These are phyloP conservation scores for Thermophis baileyi DNA, from an alignment of 2,113 vertebrate species.

Conservation along the genomic window DNA sequence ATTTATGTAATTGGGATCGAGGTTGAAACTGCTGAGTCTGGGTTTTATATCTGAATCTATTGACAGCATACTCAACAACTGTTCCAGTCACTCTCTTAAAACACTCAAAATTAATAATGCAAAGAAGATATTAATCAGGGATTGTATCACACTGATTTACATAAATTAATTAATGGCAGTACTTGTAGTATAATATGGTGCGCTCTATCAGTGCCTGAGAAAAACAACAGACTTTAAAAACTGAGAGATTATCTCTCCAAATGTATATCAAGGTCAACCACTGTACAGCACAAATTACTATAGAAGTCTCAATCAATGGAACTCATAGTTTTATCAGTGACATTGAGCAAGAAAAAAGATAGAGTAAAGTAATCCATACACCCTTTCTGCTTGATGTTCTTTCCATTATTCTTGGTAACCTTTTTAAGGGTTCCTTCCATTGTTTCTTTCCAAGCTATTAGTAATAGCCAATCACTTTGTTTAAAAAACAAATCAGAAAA, in stretches of 20 bases:
- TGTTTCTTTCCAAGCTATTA: conserved; percentile 31
- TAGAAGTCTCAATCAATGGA: conserved; percentile 5
- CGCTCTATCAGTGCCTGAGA: conserved; percentile 29
- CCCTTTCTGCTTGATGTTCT: not conserved
- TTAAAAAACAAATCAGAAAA: not conserved
- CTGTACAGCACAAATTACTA: conserved; percentile 14
- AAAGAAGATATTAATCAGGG: conserved; percentile 59
- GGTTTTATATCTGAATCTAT: conserved; percentile 52
- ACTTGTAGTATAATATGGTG: conserved; percentile 29
- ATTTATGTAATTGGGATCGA: conserved; percentile 29
- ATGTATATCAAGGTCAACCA: conserved; percentile 24
- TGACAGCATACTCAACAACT: conserved; percentile 35
- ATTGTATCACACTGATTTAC: conserved; percentile 63
- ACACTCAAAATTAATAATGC: conserved; percentile 61
- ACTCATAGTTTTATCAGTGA: not conserved
- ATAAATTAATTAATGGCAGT: conserved; percentile 64
- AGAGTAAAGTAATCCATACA: not conserved
- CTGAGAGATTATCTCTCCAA: conserved; percentile 20
- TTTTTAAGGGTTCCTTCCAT: fast-evolving
- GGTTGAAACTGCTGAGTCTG: conserved; percentile 57
- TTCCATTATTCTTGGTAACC: not conserved
- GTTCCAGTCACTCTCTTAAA: conserved; percentile 51
- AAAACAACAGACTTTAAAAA: conserved; percentile 37
- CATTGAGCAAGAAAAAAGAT: not conserved
- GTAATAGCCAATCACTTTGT: conserved; percentile 27